Evolutionary conservation across 2,113 vertebrate species (phyloP).

Genomic region (Collichthys lucidus): DNA sequence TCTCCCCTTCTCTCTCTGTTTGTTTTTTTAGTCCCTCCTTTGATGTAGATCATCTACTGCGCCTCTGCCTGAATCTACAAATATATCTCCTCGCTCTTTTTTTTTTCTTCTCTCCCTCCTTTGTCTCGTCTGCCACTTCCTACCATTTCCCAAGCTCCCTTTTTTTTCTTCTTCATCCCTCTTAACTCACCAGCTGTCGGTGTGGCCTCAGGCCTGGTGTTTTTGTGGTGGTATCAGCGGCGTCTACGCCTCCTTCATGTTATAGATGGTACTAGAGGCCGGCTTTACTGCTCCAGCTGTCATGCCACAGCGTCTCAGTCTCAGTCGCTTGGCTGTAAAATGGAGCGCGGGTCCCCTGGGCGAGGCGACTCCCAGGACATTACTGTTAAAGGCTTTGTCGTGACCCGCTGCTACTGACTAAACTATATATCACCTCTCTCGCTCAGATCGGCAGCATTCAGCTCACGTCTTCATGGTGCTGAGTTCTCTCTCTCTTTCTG

Average conservation of each 20-base stretch:
- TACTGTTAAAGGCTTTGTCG: slow-evolving; percentile 83
- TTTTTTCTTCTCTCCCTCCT: slow-evolving; percentile 46
- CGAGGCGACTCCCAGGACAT: slow-evolving; percentile 79
- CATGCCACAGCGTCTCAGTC: slow-evolving; percentile 75
- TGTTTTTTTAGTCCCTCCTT: slow-evolving; percentile 33
- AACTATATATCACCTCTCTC: slow-evolving; percentile 81
- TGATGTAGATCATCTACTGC: slow-evolving; percentile 44
- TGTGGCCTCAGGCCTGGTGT: slow-evolving; percentile 78
- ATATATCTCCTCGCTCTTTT: slow-evolving; percentile 44
- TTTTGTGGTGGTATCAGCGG: slow-evolving; percentile 73
- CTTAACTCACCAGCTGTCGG: slow-evolving; percentile 76
- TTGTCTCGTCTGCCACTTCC: slow-evolving; percentile 66
- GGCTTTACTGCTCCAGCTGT: slow-evolving; percentile 80
- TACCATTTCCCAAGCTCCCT: slow-evolving; percentile 62
- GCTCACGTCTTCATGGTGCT: slow-evolving; percentile 77
- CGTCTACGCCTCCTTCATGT: slow-evolving; percentile 73
- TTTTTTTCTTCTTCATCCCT: slow-evolving; percentile 56
- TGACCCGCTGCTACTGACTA: slow-evolving; percentile 79
- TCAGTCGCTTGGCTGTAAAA: slow-evolving; percentile 83
- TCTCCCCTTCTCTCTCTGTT: slow-evolving; percentile 1
- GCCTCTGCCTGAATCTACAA: slow-evolving; percentile 50
- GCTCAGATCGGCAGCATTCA: slow-evolving; percentile 68
- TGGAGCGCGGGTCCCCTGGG: slow-evolving; percentile 80
- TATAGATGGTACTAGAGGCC: slow-evolving; percentile 73
- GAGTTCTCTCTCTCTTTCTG: slow-evolving; percentile 53